phyloP scores from a whole-genome alignment of 2,797 vertebrate genomes.

The Leptoclinus maculatus region DNA sequence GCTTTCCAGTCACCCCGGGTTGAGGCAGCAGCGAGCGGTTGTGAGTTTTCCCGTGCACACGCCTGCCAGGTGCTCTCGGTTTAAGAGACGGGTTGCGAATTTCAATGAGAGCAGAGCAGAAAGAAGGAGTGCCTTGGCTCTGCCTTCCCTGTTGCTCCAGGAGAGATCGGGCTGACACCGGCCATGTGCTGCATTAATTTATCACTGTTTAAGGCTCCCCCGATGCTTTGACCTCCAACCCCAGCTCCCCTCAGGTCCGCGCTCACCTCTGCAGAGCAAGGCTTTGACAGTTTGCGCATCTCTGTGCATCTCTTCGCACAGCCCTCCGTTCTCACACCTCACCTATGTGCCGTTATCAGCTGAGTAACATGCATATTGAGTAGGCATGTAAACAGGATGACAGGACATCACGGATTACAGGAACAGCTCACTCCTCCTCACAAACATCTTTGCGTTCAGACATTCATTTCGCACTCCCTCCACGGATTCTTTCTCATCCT shows the following conservation, averaged over 20 bases:
- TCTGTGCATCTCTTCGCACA: slow-evolving; percentile 15
- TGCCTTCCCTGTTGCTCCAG: slow-evolving; percentile 55
- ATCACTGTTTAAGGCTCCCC: slow-evolving; percentile 67
- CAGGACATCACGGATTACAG: slow-evolving; percentile 73
- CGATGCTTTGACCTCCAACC: slow-evolving; percentile 67
- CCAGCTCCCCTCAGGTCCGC: slow-evolving; percentile 35
- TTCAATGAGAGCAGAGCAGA: slow-evolving; percentile 74
- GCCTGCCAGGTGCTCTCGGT: slow-evolving; percentile 74
- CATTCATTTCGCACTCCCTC: slow-evolving; percentile 64
- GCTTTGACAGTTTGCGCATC: slow-evolving; percentile 19
- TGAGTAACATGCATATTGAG: slow-evolving; percentile 78
- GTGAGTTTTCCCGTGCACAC: slow-evolving; percentile 67
- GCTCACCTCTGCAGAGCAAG: slow-evolving; percentile 42
- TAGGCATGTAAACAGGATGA: slow-evolving; percentile 74
- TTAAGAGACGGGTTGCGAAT: slow-evolving; percentile 71
- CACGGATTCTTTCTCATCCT: slow-evolving; percentile 41
- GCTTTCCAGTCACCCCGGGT: slow-evolving; percentile 52
- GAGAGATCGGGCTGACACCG: slow-evolving; percentile 59
- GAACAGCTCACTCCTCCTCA: slow-evolving; percentile 78
- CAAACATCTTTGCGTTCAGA: slow-evolving; percentile 65
- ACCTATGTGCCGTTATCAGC: slow-evolving; percentile 58
- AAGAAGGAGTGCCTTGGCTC: slow-evolving; percentile 58
- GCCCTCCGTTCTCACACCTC: slow-evolving; percentile 57
- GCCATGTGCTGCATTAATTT: slow-evolving; percentile 71
- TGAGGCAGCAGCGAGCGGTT: slow-evolving; percentile 64